phyloP scores from a whole-genome alignment of 2,888 invertebrate genomes.

The Tenthredo notha region DNA sequence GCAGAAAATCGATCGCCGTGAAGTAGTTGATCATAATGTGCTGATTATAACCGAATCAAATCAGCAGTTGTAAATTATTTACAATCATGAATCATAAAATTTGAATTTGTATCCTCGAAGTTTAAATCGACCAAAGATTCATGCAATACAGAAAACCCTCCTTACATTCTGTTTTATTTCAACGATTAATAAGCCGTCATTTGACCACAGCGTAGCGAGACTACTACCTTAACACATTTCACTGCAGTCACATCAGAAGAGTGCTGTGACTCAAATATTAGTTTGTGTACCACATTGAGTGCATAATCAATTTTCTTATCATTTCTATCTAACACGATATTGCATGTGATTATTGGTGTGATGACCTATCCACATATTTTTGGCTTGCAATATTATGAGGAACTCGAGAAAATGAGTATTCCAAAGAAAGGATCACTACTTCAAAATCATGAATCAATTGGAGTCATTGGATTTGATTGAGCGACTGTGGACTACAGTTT shows the following conservation, averaged over 20 bases:
- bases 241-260: not conserved
- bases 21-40: too few species aligned
- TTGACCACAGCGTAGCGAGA: too few species aligned
- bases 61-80: too few species aligned
- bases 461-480: not conserved
- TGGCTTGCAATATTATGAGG: not conserved
- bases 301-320: not conserved
- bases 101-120: too few species aligned
- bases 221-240: not conserved
- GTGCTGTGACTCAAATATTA: not conserved
- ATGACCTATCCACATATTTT: not conserved
- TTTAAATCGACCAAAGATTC: too few species aligned
- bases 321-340: not conserved
- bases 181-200: too few species aligned
- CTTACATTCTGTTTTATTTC: too few species aligned
- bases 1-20: too few species aligned
- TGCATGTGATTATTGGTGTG: not conserved
- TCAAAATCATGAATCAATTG: not conserved
- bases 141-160: too few species aligned
- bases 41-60: too few species aligned
- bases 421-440: not conserved
- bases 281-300: not conserved
- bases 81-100: too few species aligned
- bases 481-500: constrained; percentile 24
- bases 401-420: not conserved